Evolutionary conservation across 2,113 vertebrate species (phyloP).

Genomic region (Eudyptes chrysolophus): DNA sequence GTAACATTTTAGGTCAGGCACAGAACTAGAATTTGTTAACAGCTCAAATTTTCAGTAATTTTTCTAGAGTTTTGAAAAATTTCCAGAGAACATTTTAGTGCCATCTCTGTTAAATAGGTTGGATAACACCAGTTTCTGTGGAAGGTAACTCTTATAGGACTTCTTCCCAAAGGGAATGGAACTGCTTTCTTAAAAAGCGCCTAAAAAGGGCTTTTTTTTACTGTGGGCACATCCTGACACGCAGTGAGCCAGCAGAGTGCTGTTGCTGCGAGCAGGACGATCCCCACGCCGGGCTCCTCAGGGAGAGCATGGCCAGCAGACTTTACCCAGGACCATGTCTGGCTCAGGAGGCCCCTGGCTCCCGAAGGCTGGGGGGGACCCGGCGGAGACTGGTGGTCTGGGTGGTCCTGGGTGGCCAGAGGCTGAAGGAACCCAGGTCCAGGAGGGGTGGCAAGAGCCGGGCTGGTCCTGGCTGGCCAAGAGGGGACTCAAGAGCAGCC

Average conservation of each 20-base stretch:
- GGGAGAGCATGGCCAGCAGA: neutral
- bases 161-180: neutral
- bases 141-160: neutral
- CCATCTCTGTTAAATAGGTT: accelerated
- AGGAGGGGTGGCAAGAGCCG: accelerated
- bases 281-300: accelerated
- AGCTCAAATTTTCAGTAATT: neutral
- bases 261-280: accelerated
- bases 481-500: neutral
- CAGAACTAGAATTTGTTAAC: neutral
- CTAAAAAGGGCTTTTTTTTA: neutral
- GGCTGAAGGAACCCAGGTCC: neutral
- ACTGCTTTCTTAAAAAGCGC: neutral
- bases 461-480: neutral
- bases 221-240: accelerated
- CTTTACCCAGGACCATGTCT: accelerated
- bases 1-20: neutral
- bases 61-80: neutral
- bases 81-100: neutral
- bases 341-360: neutral
- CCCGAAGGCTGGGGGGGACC: neutral
- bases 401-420: neutral
- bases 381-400: accelerated
- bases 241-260: accelerated
- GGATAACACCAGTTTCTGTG: neutral